These are phyloP conservation scores for Lanius collurio DNA, from an alignment of 2,113 vertebrate genomes.

Conservation along the genomic window DNA sequence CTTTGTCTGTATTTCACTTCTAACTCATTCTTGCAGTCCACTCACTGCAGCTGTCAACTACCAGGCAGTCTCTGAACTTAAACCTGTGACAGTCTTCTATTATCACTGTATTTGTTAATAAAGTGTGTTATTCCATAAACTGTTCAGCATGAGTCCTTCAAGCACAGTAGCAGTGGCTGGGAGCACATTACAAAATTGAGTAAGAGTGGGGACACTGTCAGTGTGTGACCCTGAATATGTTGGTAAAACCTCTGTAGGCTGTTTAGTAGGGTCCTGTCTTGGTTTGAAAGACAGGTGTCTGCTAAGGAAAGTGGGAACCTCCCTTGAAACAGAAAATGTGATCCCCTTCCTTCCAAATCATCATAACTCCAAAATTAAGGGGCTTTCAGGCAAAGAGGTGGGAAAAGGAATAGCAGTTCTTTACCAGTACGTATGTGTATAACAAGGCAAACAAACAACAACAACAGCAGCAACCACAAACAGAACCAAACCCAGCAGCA, in stretches of 20 bases:
- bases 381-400: background rate
- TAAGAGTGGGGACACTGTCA: background rate
- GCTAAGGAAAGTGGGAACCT: background rate
- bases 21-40: background rate
- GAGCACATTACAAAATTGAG: background rate
- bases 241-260: background rate
- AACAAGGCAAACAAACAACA: background rate
- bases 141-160: background rate
- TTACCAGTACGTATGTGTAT: background rate
- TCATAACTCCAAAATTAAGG: background rate
- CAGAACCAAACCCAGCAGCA: background rate
- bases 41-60: too few relatives aligned
- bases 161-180: background rate
- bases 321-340: background rate
- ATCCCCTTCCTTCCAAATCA: background rate
- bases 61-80: background rate
- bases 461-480: background rate
- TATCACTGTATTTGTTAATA: background rate
- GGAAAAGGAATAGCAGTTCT: background rate
- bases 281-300: background rate
- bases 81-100: background rate
- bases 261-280: background rate
- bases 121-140: background rate
- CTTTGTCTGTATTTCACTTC: background rate
- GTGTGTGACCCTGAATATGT: background rate